Evolutionary conservation across 2,888 invertebrate species (phyloP), one percentile per base, ranked within the genome.

Genomic region (Acleris sparsana): DNA sequence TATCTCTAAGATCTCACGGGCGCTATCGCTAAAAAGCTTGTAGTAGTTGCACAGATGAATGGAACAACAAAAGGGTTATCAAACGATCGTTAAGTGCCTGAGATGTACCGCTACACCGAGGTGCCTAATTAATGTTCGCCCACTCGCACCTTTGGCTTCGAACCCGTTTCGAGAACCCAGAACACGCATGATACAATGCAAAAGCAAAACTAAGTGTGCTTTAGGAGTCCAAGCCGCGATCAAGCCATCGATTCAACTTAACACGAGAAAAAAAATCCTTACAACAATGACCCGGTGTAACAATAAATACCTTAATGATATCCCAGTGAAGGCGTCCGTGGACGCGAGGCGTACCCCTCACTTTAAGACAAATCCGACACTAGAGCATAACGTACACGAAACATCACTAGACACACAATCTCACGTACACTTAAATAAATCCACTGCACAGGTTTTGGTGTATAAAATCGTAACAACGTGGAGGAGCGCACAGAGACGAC

Each of bases 271-370:
- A n/a, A 87, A 89, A 89, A 89, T 88, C 86, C 88, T 88, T 89
- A 89, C 85, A 92, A 92, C 92, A 92, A 92, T 92, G 89, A 90
- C 83, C 85, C 88, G 87, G 89, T 90, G 90, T 91, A 87, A 92
- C 92, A 92, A 92, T 92, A 92, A 92, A 92, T 92, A 92, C 92
- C 92, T 92, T 92, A 92, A 92, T 92, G 92, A 91, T 92, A 92
- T 92, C 92, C 92, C 86, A 85, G 82, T 86, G 88, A 87, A 88
- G 85, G 89, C 92, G 92, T 89, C 90, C 87, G 86, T 82, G 84
- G 78, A 76, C 85, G 78, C 85, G 85, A 85, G 84, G 84, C 85
- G 82, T 82, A 78, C 85, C 86, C 86, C 84, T 89, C 86, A 83
- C 80, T 89, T 83, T 86, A 88, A 86, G 80, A 86, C 82, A 86